A percentile compares a stretch with the other conserved stretches of the same genome.
These are phyloP conservation scores for Drosophila dives DNA, from an alignment of 2,888 invertebrate species.

Conservation along the genomic window DNA sequence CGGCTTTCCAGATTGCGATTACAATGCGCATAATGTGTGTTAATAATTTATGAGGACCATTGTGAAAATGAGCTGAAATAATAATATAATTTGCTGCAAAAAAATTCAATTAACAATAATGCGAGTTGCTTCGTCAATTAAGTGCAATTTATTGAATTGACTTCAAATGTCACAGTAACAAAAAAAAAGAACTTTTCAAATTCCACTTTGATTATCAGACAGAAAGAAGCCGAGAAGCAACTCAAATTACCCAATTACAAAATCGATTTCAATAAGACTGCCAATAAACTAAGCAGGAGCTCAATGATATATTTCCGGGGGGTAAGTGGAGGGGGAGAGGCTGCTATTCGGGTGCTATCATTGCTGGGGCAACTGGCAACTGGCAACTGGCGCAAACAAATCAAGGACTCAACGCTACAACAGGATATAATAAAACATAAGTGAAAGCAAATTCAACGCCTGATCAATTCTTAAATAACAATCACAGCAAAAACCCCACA, in stretches of 20 bases:
- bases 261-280: slow-evolving; percentile 63
- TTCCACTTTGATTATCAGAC: slow-evolving; percentile 44
- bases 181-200: slow-evolving; percentile 18
- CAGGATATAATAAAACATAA: slow-evolving; percentile 25
- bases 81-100: neutral
- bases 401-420: slow-evolving; percentile 17
- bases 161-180: slow-evolving; percentile 13
- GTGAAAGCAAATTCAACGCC: slow-evolving; percentile 62
- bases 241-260: slow-evolving; percentile 68
- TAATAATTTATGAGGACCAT: slow-evolving; percentile 40
- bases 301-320: neutral
- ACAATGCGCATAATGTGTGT: slow-evolving; percentile 42
- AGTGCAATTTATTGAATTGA: slow-evolving; percentile 15
- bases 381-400: slow-evolving; percentile 29
- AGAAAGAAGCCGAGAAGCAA: slow-evolving; percentile 15
- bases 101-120: slow-evolving; percentile 24
- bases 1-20: slow-evolving; percentile 24
- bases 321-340: neutral
- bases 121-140: neutral
- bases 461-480: slow-evolving; percentile 60
- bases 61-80: slow-evolving; percentile 5
- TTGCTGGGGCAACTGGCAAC: slow-evolving; percentile 37
- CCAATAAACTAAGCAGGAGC: slow-evolving; percentile 16
- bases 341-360: slow-evolving; percentile 16
- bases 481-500: slow-evolving; percentile 31